A percentile compares a stretch with the other conserved stretches of the same genome.
Conservation (phyloP, 2,888 invertebrate genomes). For the Torymus texanus region DNA sequence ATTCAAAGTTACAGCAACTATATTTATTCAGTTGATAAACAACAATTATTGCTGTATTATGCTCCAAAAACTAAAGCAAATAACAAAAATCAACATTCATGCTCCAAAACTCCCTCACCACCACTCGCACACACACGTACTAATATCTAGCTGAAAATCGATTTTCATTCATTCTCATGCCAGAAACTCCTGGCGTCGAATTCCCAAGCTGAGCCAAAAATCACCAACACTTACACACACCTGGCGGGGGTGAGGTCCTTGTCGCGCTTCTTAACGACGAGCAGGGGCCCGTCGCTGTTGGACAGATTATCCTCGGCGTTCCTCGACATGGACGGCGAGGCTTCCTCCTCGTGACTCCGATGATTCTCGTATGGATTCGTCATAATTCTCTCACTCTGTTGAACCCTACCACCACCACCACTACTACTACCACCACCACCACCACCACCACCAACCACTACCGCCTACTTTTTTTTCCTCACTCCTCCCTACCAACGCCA, state of each 20-base stretch:
- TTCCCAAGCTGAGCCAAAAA: no score
- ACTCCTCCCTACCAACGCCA: not conserved
- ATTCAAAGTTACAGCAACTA: no score
- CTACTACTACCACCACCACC: not conserved
- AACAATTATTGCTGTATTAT: no score
- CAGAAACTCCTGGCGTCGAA: no score
- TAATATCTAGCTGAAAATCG: no score
- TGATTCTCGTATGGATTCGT: constrained; percentile 21
- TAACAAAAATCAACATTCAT: no score
- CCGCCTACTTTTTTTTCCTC: not conserved
- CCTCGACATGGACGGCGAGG: constrained; percentile 69
- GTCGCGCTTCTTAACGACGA: constrained; percentile 62
- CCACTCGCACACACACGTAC: no score
- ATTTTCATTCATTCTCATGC: no score
- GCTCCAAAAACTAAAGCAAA: no score
- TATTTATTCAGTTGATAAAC: no score
- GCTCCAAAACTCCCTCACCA: no score
- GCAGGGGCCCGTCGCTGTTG: constrained; percentile 71
- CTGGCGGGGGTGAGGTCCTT: constrained; percentile 59
- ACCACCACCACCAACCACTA: not conserved
- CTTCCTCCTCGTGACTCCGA: constrained; percentile 48
- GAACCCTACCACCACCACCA: not conserved
- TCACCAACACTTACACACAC: constrained; percentile 41
- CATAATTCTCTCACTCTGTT: constrained; percentile 11
- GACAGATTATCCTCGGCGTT: constrained; percentile 70